Conservation (phyloP, 2,888 invertebrate genomes). For the Oscheius sp. region DNA sequence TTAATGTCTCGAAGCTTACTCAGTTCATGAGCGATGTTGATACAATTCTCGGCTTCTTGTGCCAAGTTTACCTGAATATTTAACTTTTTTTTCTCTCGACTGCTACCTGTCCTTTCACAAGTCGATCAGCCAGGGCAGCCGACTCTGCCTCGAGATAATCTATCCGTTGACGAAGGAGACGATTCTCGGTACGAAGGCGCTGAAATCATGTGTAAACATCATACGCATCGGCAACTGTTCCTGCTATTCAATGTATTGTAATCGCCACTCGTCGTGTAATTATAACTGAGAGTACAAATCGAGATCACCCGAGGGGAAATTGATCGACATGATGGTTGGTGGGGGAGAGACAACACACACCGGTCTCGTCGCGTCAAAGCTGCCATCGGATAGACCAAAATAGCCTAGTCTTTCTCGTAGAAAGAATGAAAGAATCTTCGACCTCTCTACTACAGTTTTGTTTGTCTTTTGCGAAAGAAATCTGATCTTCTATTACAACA, state of each 20-base stretch:
- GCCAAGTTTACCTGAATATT: constrained; percentile 71
- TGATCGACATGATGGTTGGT: no score
- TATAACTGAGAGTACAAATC: no score
- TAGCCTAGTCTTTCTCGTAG: background rate
- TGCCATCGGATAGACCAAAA: constrained; percentile 8
- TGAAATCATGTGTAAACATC: no score
- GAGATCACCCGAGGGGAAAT: no score
- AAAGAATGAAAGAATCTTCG: background rate
- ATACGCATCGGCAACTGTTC: no score
- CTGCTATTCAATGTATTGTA: no score
- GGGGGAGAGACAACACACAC: no score
- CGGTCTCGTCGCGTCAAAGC: constrained; percentile 1
- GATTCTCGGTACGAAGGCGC: constrained; percentile 85
- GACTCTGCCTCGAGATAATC: constrained; percentile 89
- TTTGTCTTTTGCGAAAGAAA: background rate
- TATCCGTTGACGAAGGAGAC: constrained; percentile 90
- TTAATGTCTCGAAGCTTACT: constrained; percentile 86
- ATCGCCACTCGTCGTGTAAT: no score
- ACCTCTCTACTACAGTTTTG: background rate
- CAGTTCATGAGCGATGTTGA: constrained; percentile 80
- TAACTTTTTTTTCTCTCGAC: no score
- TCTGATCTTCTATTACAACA: constrained; percentile 20
- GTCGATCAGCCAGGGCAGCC: constrained; percentile 88
- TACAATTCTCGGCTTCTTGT: constrained; percentile 73
- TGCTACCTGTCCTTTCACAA: constrained; percentile 73